Evolutionary conservation across 2,113 vertebrate species (phyloP).

Genomic region (Platichthys stellatus): DNA sequence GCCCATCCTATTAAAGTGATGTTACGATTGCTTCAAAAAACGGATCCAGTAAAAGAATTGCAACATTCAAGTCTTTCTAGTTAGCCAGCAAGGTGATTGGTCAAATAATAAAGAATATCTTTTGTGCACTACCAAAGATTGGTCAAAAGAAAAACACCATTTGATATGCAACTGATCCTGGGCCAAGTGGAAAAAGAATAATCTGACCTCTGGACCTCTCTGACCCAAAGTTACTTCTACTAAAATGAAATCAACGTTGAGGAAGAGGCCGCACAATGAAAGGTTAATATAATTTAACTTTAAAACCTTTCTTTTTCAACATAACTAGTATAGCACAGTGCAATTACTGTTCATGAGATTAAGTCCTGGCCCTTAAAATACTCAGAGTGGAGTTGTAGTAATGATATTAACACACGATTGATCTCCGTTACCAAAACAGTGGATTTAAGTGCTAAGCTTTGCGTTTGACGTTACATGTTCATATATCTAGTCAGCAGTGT

Average conservation of each 20-base stretch:
- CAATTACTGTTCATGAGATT: slow-evolving; percentile 49
- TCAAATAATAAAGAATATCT: slow-evolving; percentile 49
- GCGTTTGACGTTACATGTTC: slow-evolving; percentile 42
- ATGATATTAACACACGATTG: slow-evolving; percentile 51
- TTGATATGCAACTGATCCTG: slow-evolving; percentile 63
- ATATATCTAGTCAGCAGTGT: slow-evolving; percentile 61
- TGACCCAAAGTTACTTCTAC: slow-evolving; percentile 42
- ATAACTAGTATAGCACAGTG: slow-evolving; percentile 50
- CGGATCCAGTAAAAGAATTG: slow-evolving; percentile 40
- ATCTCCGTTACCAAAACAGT: slow-evolving; percentile 40
- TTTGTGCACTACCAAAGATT: slow-evolving; percentile 34
- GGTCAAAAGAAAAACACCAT: slow-evolving; percentile 24
- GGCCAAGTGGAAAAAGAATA: slow-evolving; percentile 41
- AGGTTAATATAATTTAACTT: slow-evolving; percentile 35
- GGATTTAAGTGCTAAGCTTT: slow-evolving; percentile 61
- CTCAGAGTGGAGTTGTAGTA: slow-evolving; percentile 46
- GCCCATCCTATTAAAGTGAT: slow-evolving; percentile 33
- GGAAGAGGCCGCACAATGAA: slow-evolving; percentile 42
- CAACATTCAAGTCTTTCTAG: slow-evolving; percentile 72
- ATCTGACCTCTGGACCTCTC: slow-evolving; percentile 18
- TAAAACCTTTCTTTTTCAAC: slow-evolving; percentile 27
- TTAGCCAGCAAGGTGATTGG: slow-evolving; percentile 72
- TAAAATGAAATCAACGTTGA: slow-evolving; percentile 19
- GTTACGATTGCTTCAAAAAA: slow-evolving; percentile 41
- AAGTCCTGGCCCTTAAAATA: slow-evolving; percentile 56